Base-by-base conservation (phyloP, 2,888 invertebrate species). In the Tanypteryx hageni region DNA sequence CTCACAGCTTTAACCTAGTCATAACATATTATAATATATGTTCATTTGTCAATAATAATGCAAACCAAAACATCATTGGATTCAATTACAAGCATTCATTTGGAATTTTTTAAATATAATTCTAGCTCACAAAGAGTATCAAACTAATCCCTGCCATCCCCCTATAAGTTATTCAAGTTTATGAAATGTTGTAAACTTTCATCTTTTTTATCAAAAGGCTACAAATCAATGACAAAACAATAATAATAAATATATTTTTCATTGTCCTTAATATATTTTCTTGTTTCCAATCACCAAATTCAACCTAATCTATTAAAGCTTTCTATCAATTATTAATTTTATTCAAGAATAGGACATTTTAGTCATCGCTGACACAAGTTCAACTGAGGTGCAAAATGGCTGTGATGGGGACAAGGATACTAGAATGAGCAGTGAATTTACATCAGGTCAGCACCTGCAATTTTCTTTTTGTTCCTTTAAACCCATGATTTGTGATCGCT, bases 351-450 rank as follows among this genome's bases (percentile, higher is more conserved):
- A 89, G 89, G 44, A 89, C 64, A 89, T 64, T 89, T 64, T 31
- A 89, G 89, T 22, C 89, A 68, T 89, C 68, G 44, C 64, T 89
- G 61, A 89, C 64, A 44, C 61, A 64, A 89, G 31, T 57, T 89
- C 89, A 68, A 68, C 61, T 44, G 89, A 89, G 89, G 89, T 89
- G 89, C 89, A 89, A 68, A 89, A 89, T 89, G 89, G 89, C 89
- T 89, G 89, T 89, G 64, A 89, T 89, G 89, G 89, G 89, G 64
- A 89, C 64, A 64, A 31, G 86, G 83, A 14, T 44, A 64, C 64
- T 89, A 89, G 64, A 58, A 68, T 56, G 64, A 89, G 61, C 61
- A 59, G 44, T 56, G 56, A 68, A 64, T 18, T 76, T 76, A 76
- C 76, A 76, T 76, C 76, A 22, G 27, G 27, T 76, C 76, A 76